Evolutionary conservation across 2,113 vertebrate species (phyloP), one percentile per base, ranked within the genome.

Genomic region (Hippocampus mohnikei): DNA sequence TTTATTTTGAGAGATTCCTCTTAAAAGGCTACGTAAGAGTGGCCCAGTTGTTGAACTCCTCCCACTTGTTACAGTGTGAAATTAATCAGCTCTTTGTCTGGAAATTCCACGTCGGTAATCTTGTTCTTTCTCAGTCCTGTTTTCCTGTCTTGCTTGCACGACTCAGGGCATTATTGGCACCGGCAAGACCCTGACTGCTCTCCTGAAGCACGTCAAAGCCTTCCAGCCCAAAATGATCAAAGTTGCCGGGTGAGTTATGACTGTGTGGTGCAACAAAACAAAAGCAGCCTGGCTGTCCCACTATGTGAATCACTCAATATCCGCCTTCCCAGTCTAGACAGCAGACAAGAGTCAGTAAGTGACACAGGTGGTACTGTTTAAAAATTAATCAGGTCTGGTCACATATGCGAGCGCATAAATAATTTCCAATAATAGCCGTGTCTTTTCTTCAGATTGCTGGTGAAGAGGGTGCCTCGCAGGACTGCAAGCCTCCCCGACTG

Each of bases 221-320:
- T 95, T 94, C 86, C 90, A 90, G 74, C 96, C 96, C 20, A 96
- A 95, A 86, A 94, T 95, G 93, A 92, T 97, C 77, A 96, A 96
- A 91, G 95, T 96, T 23, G 94, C 95, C 73, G 95, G 95, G 95
- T 98, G 77, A 91, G 94, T 90, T 63, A 23, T 60, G 46, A 11
- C 29, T 59, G 5, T 8, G 33, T 67, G 70, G 37, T 69, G 68
- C 50, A 15, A 60, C 29, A 37, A 56, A 74, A 59, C 33, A 70
- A 73, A 72, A 74, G 61, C 20, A 73, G 75, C 46, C 72, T 53
- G 65, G 46, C 60, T 65, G 67, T 69, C 33, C 61, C 81, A 44
- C 67, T 77, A 61, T 68, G 62, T 74, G 67, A 84, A 81, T 87
- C 83, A 86, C 66, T 68, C 56, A 48, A 20, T 81, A 80, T 77